Evolutionary conservation across 2,888 invertebrate species (phyloP), one percentile per base, ranked within the genome.

Genomic region (Dilophus febrilis): DNA sequence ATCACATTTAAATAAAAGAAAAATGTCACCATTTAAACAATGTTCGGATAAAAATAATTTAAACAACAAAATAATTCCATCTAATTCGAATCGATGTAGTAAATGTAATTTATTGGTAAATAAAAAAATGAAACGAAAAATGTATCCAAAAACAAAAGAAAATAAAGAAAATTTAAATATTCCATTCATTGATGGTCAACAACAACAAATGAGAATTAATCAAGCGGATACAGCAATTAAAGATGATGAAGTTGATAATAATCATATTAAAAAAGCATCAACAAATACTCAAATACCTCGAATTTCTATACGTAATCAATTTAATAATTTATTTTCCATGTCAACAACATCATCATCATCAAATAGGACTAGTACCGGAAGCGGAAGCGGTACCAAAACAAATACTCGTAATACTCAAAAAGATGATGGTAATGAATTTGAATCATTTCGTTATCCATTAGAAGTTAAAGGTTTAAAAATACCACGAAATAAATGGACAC

Each of bases 401-500:
- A 26, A 42, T 4, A 44, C 44, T 7, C 8, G 8, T 28, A 26
- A 42, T 4, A 44, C 44, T 7, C 8, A 22, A 6, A 22, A 22
- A 22, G 45, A 50, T 4, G 41, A 47, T 11, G 43, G 42, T 6
- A 47, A 46, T 7, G 52, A 53, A 36, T 56, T 50, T 36, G 56
- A 59, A 35, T 52, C 26, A 30, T 34, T 33, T 13, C 14, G 53
- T 22, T 48, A 51, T 12, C 50, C 50, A 5, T 45, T 56, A 3
- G 55, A 58, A 42, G 40, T 58, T 27, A 56, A 55, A 41, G 50
- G 55, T 33, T 50, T 54, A 18, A 55, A 56, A 3, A 35, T 61
- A 39, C 44, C 46, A 2, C 49, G 48, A 38, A 54, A 56, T 40
- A 58, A 56, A 40, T 63, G 62, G 62, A 59, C 53, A 5, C 61